Evolutionary conservation across 2,888 invertebrate genomes (phyloP).

Genomic region (Drosophila antonietae): DNA sequence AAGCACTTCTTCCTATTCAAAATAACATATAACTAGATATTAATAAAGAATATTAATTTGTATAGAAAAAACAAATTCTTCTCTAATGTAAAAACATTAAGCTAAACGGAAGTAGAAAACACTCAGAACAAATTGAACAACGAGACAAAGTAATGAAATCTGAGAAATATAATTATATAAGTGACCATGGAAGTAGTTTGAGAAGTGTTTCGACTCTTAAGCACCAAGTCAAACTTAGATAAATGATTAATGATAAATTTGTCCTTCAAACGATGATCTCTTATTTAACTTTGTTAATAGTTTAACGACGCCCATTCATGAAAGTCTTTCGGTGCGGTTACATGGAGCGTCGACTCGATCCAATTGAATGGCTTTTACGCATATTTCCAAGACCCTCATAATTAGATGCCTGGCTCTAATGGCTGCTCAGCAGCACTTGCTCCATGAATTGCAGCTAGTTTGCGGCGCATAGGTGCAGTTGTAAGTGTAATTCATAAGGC

Average conservation of each 20-base stretch:
- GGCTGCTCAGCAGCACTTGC: slow-evolving; percentile 45
- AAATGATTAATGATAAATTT: slow-evolving; percentile 17
- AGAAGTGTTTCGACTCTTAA: not conserved
- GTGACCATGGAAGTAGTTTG: slow-evolving; percentile 3
- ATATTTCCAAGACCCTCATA: slow-evolving; percentile 47
- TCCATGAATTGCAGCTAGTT: slow-evolving; percentile 71
- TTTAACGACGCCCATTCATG: slow-evolving; percentile 10
- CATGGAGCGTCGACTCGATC: slow-evolving; percentile 13
- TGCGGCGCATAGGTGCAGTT: slow-evolving; percentile 43
- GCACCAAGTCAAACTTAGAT: not conserved
- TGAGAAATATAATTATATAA: not conserved
- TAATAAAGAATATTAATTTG: too few species aligned
- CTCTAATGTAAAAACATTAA: not conserved
- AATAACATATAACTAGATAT: not conserved
- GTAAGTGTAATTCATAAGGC: slow-evolving; percentile 55
- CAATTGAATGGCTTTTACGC: slow-evolving; percentile 28
- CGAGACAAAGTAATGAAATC: not conserved
- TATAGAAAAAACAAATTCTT: too few species aligned
- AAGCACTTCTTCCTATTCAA: not conserved
- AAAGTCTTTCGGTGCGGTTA: not conserved
- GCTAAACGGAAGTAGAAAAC: not conserved
- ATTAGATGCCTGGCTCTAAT: slow-evolving; percentile 55
- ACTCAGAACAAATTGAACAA: not conserved
- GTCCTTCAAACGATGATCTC: slow-evolving; percentile 16
- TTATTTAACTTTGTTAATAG: slow-evolving; percentile 9